Conservation (phyloP, 2,113 vertebrate species). For the Neolamprologus longior region DNA sequence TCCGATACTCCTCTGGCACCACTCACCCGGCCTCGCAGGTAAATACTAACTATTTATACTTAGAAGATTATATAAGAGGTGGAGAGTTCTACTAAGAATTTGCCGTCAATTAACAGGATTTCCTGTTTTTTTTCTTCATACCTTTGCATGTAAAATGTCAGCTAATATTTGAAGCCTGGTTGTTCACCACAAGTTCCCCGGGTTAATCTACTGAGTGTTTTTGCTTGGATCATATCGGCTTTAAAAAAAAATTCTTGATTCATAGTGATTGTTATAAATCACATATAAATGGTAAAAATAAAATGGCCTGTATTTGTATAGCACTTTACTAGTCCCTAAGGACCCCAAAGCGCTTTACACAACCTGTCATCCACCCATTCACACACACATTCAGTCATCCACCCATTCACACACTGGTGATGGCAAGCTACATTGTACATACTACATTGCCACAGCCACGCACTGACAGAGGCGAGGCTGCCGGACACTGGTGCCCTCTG, state of each 20-base stretch:
- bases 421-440: background rate
- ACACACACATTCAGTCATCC: background rate
- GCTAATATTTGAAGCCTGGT: background rate
- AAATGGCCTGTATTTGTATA: background rate
- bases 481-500: background rate
- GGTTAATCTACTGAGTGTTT: background rate
- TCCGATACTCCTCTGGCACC: constrained; percentile 69
- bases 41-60: background rate
- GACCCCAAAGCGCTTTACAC: background rate
- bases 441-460: too few relatives aligned
- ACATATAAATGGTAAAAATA: background rate
- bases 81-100: background rate
- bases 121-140: background rate
- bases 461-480: background rate
- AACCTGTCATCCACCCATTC: background rate
- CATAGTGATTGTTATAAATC: background rate
- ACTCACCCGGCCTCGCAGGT: constrained; percentile 55
- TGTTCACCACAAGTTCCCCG: background rate
- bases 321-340: background rate
- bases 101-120: background rate
- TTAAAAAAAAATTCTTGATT: background rate
- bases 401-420: background rate
- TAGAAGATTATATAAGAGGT: background rate
- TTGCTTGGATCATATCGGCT: accelerated
- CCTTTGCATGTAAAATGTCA: background rate